Conservation (phyloP, 2,888 invertebrate genomes). For the Rhagium mordax region DNA sequence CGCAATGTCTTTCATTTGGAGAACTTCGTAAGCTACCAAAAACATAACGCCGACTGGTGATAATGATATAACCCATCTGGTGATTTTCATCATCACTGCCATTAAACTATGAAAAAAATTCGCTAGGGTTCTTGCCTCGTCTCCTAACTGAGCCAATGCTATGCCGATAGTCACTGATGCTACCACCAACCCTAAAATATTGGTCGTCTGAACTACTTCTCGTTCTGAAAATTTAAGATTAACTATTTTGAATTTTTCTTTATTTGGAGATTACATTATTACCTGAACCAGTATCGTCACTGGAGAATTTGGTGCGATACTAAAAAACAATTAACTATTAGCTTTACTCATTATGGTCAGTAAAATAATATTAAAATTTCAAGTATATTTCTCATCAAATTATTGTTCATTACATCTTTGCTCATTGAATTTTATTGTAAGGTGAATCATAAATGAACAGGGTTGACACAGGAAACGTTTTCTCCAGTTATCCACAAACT, state of each 20-base stretch:
- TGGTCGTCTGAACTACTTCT: conserved; percentile 71
- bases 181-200: conserved; percentile 76
- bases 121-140: conserved; percentile 75
- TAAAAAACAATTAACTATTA: conserved; percentile 38
- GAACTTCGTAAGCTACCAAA: conserved; percentile 77
- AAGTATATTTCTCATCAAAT: too few relatives aligned
- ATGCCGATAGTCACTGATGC: conserved; percentile 78
- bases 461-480: too few relatives aligned
- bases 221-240: conserved; percentile 43
- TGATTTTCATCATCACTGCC: conserved; percentile 67
- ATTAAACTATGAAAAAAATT: conserved; percentile 74
- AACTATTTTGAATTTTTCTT: background rate
- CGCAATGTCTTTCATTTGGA: conserved; percentile 77
- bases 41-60: conserved; percentile 78
- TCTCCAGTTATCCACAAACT: too few relatives aligned
- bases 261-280: conserved; percentile 5
- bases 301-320: conserved; percentile 62
- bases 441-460: too few relatives aligned
- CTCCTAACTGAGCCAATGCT: conserved; percentile 77
- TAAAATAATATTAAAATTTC: too few relatives aligned
- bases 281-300: conserved; percentile 55
- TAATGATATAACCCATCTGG: conserved; percentile 71
- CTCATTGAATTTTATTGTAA: too few relatives aligned
- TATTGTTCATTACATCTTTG: too few relatives aligned
- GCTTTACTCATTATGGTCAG: too few relatives aligned